Conservation (phyloP, 2,113 vertebrate species). For the Anguilla japonica region DNA sequence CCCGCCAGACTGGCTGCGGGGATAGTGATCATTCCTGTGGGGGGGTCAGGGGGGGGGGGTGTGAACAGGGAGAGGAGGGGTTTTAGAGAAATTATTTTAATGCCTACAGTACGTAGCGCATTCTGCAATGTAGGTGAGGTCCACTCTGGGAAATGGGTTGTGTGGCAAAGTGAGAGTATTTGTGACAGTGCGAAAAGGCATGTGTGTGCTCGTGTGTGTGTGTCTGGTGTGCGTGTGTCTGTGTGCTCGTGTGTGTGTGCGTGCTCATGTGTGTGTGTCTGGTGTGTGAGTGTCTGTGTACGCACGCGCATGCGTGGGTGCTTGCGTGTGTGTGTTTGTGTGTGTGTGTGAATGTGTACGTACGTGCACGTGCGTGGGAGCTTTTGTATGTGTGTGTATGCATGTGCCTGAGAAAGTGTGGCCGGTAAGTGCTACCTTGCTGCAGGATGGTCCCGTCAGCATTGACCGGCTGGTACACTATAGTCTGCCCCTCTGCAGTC, state of each 20-base stretch:
- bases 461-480: constrained; percentile 98
- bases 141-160: not conserved
- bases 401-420: not conserved
- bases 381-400: too few relatives aligned
- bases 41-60: constrained; percentile 50
- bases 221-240: not conserved
- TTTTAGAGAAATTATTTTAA: not conserved
- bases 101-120: too few relatives aligned
- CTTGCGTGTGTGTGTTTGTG: not conserved
- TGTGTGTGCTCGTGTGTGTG: too few relatives aligned
- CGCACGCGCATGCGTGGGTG: not conserved
- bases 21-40: constrained; percentile 98
- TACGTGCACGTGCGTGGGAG: too few relatives aligned
- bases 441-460: constrained; percentile 95
- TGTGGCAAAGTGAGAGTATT: not conserved
- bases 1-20: constrained; percentile 91
- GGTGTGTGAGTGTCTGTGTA: not conserved
- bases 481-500: constrained; percentile 96
- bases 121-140: not conserved
- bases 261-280: not conserved
- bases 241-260: too few relatives aligned
- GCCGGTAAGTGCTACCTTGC: constrained; percentile 76
- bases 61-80: not conserved
- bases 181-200: too few relatives aligned
- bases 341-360: too few relatives aligned